Conservation (phyloP, 2,888 invertebrate species). For the Halictus ligatus region DNA sequence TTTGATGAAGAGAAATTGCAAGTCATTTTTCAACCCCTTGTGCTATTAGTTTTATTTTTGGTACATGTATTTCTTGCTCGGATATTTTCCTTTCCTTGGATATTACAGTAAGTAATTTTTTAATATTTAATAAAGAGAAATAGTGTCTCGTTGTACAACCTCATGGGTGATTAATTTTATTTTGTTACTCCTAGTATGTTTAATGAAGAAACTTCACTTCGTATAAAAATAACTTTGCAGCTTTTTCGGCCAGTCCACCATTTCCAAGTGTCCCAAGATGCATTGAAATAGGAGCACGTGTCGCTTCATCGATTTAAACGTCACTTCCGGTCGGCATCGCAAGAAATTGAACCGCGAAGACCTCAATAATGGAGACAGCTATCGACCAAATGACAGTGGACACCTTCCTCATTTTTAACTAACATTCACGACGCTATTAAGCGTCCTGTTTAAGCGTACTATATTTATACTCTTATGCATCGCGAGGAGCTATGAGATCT, state of each 20-base stretch:
- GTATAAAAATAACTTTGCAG: background rate
- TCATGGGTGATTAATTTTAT: too few species aligned
- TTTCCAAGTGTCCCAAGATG: background rate
- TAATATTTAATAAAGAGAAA: too few species aligned
- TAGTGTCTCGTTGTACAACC: too few species aligned
- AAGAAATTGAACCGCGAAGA: too few species aligned
- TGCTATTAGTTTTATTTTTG: too few species aligned
- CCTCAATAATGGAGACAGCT: background rate
- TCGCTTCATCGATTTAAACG: background rate
- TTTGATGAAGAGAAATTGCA: too few species aligned
- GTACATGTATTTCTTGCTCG: too few species aligned
- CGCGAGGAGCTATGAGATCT: constrained; percentile 5
- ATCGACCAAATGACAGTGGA: background rate
- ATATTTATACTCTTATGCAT: constrained; percentile 4
- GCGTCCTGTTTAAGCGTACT: constrained; percentile 5
- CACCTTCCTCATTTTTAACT: background rate
- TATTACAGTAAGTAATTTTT: too few species aligned
- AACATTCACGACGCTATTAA: background rate
- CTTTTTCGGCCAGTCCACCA: background rate
- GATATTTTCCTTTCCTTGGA: too few species aligned
- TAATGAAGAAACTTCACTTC: too few species aligned
- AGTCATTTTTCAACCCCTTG: too few species aligned
- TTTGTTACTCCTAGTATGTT: too few species aligned
- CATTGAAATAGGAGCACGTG: background rate
- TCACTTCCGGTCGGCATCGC: background rate